Evolutionary conservation across 1,140 invertebrate genomes (phyloP).

Genomic region (Campoletis sonorensis): DNA sequence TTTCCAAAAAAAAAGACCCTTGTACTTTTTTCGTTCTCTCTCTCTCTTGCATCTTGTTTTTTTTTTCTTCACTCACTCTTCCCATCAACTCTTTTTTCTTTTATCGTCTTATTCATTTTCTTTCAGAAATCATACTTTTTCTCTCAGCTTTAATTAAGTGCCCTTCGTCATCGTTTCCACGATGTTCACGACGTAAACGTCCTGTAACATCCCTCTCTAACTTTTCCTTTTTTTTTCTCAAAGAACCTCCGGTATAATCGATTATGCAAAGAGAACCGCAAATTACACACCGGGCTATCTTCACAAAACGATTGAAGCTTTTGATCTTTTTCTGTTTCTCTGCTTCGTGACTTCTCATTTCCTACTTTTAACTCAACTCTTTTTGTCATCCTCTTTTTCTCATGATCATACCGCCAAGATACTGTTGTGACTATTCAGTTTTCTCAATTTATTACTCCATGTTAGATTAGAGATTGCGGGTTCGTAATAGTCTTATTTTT

Average conservation of each 20-base stretch:
- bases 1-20: background rate
- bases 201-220: background rate
- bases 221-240: background rate
- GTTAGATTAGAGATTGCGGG: no score
- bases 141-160: slow-evolving; percentile 8
- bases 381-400: no score
- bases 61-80: background rate
- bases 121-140: slow-evolving; percentile 9
- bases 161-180: background rate
- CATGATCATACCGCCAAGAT: no score
- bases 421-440: no score
- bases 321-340: no score
- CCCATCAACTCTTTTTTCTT: background rate
- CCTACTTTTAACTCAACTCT: no score
- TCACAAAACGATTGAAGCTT: background rate
- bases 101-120: background rate
- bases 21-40: background rate
- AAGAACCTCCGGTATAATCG: background rate
- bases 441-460: no score
- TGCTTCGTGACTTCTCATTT: no score
- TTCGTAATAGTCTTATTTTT: no score
- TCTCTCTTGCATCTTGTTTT: background rate
- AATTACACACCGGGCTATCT: background rate
- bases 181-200: background rate
- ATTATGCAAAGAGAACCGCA: background rate